Evolutionary conservation across 1,140 invertebrate genomes (phyloP), one percentile per base, ranked within the genome.

Genomic region (Leptoteleia sp.): DNA sequence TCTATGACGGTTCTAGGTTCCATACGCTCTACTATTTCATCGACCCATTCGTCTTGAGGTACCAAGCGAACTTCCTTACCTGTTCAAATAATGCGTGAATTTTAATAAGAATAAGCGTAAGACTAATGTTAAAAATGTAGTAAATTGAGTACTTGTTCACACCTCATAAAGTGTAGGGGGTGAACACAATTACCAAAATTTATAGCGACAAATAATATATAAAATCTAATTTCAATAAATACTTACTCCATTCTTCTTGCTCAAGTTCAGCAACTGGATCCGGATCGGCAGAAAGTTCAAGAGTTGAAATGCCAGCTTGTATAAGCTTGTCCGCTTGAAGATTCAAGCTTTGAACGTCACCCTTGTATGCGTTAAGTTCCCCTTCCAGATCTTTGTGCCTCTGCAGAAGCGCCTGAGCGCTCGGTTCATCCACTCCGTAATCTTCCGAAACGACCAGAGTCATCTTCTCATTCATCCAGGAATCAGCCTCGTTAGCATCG

Each of bases 401-500:
- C 40, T 96, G 94, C 1, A 98, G 88, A 6, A 97, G 87, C 0
- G 96, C 95, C 73, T 95, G 94, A 0, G 97, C 96, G 79, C 94
- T 95, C 0, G 96, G 94, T 81, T 98, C 97, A 89, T 98, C 97
- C 27, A 93, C 92, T 2, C 97, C 97, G 80, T 94, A 95, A 89
- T 99, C 97, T 19, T 92, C 92, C 0, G 95, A 96, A n/a, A 93
- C 92, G 0, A 97, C 95, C 15, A 99, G 89, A 0, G 96, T 93
- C 86, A 95, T 94, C 87, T 97, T 97, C 85, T 99, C 97, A 76
- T 96, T 95, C 89, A 99, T 93, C 97, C 97, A 99, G 0, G 97
- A 98, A 82, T 99, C 98, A 0, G 97, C 95, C 86, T 99, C 98
- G 88, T 99, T 99, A 0, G 97, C 97, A 90, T 99, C 98, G 1